Base-by-base conservation (phyloP, 2,113 vertebrate species). In the Menura novaehollandiae region DNA sequence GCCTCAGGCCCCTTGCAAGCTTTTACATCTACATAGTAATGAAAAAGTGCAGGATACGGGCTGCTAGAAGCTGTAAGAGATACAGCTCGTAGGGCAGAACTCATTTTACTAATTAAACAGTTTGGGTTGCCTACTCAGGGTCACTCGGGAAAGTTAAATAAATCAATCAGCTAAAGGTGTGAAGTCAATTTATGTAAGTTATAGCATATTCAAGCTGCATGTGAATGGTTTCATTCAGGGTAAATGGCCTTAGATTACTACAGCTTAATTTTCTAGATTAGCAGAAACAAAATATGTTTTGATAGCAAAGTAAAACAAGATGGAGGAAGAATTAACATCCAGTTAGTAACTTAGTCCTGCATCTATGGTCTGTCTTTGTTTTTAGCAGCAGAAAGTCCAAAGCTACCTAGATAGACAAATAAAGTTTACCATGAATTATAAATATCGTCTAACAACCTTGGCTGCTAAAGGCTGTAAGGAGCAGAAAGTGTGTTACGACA, bases 171-270 rank as follows among this genome's bases (percentile, higher is more conserved):
- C 76, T 72, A 49, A 88, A 96, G 91, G 94, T 97, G 94, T 95
- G 96, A 96, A 97, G 88, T 91, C 84, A 93, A 95, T 95, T 95
- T 94, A 82, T 88, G 27, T 88, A 95, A 91, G 53, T 85, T 91
- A 94, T 21, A 92, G 76, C 86, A 33, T 91, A 93, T 94, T 93
- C 85, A 89, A 95, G 6, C n/a, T 69, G 62, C 0, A 2, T 33
- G 58, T 95, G 94, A 96, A 97, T 97, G 79, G 93, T 51, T 95
- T 91, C 89, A 94, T 97, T 97, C 91, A 96, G 66, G 28, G 49
- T 60, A 91, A 91, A 84, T 81, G 87, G 76, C 86, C 66, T 92
- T 62, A 73, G 91, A 94, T 94, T 91, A 79, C 46, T 76, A 68
- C 32, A 27, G 22, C n/a, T 96, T 94, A 88, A 88, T 91, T 92